These are phyloP conservation scores for Amorpha juglandis DNA, from an alignment of 2,888 invertebrate genomes.

Conservation along the genomic window DNA sequence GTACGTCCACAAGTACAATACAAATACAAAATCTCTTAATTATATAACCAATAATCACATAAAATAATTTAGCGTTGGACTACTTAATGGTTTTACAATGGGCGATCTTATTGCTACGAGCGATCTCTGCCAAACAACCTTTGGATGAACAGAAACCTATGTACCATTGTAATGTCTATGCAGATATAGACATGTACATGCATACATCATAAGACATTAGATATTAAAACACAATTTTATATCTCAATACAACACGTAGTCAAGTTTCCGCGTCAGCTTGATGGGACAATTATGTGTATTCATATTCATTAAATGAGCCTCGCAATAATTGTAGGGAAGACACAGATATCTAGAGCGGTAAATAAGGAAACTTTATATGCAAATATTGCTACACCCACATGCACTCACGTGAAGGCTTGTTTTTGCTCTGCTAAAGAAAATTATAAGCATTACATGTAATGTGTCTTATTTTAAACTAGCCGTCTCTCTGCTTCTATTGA, in stretches of 20 bases:
- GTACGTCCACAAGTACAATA: no score
- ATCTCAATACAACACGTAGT: neutral
- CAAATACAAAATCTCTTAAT: no score
- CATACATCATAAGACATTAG: neutral
- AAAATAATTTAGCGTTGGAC: no score
- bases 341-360: conserved; percentile 40
- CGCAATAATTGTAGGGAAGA: conserved; percentile 62
- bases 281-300: conserved; percentile 58
- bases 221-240: conserved; percentile 17
- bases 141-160: no score
- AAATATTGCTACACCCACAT: conserved; percentile 37
- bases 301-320: conserved; percentile 57
- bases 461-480: neutral
- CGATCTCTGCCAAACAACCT: no score
- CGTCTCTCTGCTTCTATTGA: no score
- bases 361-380: conserved; percentile 44
- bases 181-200: no score
- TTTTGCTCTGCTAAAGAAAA: conserved; percentile 9
- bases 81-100: no score
- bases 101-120: no score
- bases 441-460: conserved; percentile 1
- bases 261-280: conserved; percentile 23
- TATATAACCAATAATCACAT: no score
- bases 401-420: neutral
- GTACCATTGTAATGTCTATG: neutral